A percentile compares a stretch with the other conserved stretches of the same genome.
Evolutionary conservation across 64 coral and sea anemone species (phyloP).

Genomic region (Trachythela sp.): DNA sequence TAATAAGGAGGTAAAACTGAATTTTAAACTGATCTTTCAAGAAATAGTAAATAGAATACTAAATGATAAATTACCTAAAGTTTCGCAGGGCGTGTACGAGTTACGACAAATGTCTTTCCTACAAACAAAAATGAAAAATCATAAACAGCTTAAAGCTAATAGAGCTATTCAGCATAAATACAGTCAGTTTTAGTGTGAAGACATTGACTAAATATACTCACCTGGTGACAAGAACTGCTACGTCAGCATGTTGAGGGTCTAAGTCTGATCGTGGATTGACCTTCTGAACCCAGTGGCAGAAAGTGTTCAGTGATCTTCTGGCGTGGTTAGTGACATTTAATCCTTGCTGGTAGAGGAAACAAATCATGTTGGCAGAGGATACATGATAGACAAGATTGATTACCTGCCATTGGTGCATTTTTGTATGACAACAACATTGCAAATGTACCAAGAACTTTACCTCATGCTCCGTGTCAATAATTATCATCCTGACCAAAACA

Average conservation of each 20-base stretch:
- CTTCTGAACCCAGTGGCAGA: conserved; percentile 68
- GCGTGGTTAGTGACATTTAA: conserved; percentile 82
- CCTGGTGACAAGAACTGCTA: conserved; percentile 86
- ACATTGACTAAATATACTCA: background rate
- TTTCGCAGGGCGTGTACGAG: conserved; percentile 87
- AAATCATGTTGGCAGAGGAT: background rate
- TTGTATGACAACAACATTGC: too few species aligned
- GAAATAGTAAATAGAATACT: background rate
- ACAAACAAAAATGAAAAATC: background rate
- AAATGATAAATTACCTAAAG: conserved; percentile 55
- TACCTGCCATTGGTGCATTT: too few species aligned
- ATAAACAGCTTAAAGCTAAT: background rate
- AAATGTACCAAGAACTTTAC: conserved; percentile 20
- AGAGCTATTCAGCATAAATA: background rate
- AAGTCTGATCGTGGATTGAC: conserved; percentile 73
- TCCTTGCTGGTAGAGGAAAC: conserved; percentile 21
- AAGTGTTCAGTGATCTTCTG: conserved; percentile 65
- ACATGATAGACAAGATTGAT: background rate
- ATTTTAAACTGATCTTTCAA: too few species aligned
- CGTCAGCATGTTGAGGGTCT: conserved; percentile 86
- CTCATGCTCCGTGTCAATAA: conserved; percentile 67
- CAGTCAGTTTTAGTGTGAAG: background rate
- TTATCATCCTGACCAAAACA: conserved; percentile 75
- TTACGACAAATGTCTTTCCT: conserved; percentile 87
- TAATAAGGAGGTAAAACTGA: too few species aligned